These are phyloP conservation scores for Slavum lentiscoides DNA, from an alignment of 2,888 invertebrate species.

Conservation along the genomic window DNA sequence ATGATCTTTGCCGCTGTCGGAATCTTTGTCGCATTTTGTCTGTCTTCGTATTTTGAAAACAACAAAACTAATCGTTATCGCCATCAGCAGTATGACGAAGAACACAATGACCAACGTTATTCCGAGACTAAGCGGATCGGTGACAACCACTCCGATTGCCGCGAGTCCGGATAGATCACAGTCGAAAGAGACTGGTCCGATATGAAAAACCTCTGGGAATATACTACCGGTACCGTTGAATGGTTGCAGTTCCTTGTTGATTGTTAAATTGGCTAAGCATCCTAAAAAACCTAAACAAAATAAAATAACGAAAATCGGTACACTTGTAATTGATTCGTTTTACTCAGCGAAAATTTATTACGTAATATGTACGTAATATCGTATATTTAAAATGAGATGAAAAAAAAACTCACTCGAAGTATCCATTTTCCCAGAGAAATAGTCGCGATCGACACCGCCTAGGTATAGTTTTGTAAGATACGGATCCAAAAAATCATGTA, in stretches of 20 bases:
- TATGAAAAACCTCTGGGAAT: slow-evolving; percentile 70
- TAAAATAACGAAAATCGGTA: too few species aligned
- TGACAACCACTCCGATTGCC: slow-evolving; percentile 75
- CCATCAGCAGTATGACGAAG: slow-evolving; percentile 85
- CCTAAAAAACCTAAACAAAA: slow-evolving; percentile 73
- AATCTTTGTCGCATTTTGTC: slow-evolving; percentile 72
- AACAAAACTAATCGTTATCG: slow-evolving; percentile 88
- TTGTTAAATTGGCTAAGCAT: slow-evolving; percentile 84
- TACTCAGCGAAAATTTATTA: too few species aligned
- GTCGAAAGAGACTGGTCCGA: slow-evolving; percentile 75
- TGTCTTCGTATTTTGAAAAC: slow-evolving; percentile 86
- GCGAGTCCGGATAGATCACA: slow-evolving; percentile 74
- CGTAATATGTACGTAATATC: too few species aligned
- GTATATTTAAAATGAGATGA: not conserved
- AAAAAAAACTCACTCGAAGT: slow-evolving; percentile 55
- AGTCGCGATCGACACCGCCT: slow-evolving; percentile 74
- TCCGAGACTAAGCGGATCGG: slow-evolving; percentile 88
- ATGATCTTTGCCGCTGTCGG: slow-evolving; percentile 63
- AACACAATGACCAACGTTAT: slow-evolving; percentile 92
- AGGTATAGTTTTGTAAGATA: slow-evolving; percentile 80
- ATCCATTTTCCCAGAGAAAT: slow-evolving; percentile 63
- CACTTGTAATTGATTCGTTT: too few species aligned
- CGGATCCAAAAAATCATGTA: slow-evolving; percentile 90
- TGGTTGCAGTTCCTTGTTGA: slow-evolving; percentile 88
- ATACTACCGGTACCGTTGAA: slow-evolving; percentile 85